Evolutionary conservation across 2,797 vertebrate genomes (phyloP).

Genomic region (Falco concolor): DNA sequence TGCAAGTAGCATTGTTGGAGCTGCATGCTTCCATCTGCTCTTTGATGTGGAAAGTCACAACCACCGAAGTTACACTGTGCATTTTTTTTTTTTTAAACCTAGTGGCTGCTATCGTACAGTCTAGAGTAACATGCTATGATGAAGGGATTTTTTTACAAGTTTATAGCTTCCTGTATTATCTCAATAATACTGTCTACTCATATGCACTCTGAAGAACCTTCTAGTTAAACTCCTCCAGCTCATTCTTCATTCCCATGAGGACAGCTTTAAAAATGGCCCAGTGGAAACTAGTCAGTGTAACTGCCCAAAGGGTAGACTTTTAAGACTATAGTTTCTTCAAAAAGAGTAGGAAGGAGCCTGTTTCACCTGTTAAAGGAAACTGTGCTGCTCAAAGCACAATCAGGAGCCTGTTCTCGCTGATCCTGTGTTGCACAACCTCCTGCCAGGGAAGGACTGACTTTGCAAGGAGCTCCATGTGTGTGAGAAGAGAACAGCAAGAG

Average conservation of each 20-base stretch:
- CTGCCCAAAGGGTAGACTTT: background rate
- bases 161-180: background rate
- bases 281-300: background rate
- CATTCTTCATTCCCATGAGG: rapidly evolving
- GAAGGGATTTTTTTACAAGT: background rate
- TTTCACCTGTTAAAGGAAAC: background rate
- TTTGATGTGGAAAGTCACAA: background rate
- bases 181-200: background rate
- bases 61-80: background rate
- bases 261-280: background rate
- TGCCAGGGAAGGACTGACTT: background rate
- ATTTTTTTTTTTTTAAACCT: background rate
- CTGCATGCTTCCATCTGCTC: background rate
- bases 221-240: background rate
- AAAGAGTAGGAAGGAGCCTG: background rate
- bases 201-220: background rate
- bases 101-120: background rate
- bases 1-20: background rate
- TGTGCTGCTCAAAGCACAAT: background rate
- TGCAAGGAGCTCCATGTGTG: rapidly evolving
- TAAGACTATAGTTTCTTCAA: background rate
- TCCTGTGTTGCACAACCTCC: background rate
- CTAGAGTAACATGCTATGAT: background rate
- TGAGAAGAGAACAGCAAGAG: rapidly evolving
- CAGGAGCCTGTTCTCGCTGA: background rate